Percentiles rank a stretch among this genome's conserved stretches.
Conservation (phyloP, 2,797 vertebrate species). For the Melanotaenia nigrans region DNA sequence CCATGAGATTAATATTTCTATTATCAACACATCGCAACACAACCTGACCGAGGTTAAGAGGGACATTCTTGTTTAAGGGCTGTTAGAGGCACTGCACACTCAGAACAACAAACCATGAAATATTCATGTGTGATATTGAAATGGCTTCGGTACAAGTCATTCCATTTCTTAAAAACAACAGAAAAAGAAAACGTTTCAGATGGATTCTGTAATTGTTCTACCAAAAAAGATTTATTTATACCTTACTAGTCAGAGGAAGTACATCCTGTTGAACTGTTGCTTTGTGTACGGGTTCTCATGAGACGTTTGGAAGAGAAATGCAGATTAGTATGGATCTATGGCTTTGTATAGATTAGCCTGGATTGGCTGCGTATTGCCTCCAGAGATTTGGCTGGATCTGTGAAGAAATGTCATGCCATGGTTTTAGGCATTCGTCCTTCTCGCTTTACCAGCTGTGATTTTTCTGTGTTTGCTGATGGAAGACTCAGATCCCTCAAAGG, state of each 20-base stretch:
- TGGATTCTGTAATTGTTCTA: constrained; percentile 26
- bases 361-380: constrained; percentile 56
- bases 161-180: constrained; percentile 52
- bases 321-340: constrained; percentile 65
- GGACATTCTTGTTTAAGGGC: constrained; percentile 44
- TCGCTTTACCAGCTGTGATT: constrained; percentile 62
- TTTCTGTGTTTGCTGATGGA: constrained; percentile 54
- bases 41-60: constrained; percentile 27
- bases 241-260: constrained; percentile 28
- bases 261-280: constrained; percentile 17
- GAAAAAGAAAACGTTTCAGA: constrained; percentile 44
- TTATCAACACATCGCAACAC: neutral
- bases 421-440: constrained; percentile 54
- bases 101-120: neutral
- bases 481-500: constrained; percentile 47
- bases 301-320: constrained; percentile 51
- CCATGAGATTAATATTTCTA: neutral
- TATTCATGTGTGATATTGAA: constrained; percentile 28
- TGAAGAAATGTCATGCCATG: constrained; percentile 64
- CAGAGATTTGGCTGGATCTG: constrained; percentile 59
- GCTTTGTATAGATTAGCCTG: constrained; percentile 69
- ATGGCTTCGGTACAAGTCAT: constrained; percentile 39
- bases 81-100: constrained; percentile 34
- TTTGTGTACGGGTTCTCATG: constrained; percentile 44
- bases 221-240: neutral